These are phyloP conservation scores for Blera fallax DNA, from an alignment of 2,888 invertebrate genomes.

Conservation along the genomic window DNA sequence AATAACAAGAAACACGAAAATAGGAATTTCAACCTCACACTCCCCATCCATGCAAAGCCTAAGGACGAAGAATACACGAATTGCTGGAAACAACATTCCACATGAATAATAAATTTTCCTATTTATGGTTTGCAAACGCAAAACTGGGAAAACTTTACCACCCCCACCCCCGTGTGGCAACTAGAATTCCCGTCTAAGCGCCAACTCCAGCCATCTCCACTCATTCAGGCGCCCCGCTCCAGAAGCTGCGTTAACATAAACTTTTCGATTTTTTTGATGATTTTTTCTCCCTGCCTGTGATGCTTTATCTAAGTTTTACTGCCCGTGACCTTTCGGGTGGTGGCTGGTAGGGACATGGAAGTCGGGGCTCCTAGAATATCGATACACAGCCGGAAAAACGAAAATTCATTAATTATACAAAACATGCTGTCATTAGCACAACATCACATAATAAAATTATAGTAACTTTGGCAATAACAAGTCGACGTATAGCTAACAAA, in stretches of 20 bases:
- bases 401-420: conserved; percentile 70
- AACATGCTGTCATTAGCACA: conserved; percentile 71
- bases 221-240: background rate
- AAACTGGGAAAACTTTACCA: conserved; percentile 35
- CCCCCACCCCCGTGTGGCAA: background rate
- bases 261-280: conserved; percentile 26
- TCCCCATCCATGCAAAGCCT: background rate
- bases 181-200: conserved; percentile 15
- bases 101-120: conserved; percentile 68
- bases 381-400: conserved; percentile 48
- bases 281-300: conserved; percentile 3
- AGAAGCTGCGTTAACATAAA: conserved; percentile 37
- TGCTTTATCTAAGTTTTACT: conserved; percentile 52
- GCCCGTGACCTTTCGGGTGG: conserved; percentile 32
- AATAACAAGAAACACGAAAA: conserved; percentile 22
- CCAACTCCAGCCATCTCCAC: background rate
- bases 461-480: conserved; percentile 69
- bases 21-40: conserved; percentile 9
- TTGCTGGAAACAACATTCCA: conserved; percentile 46
- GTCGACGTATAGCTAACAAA: conserved; percentile 4
- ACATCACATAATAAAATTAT: conserved; percentile 69
- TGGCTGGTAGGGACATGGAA: background rate
- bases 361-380: conserved; percentile 14
- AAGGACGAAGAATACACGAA: conserved; percentile 9
- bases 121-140: conserved; percentile 60